A percentile compares a stretch with the other conserved stretches of the same genome.
Conservation (phyloP, 2,888 invertebrate genomes). For the Hypsopygia costalis region DNA sequence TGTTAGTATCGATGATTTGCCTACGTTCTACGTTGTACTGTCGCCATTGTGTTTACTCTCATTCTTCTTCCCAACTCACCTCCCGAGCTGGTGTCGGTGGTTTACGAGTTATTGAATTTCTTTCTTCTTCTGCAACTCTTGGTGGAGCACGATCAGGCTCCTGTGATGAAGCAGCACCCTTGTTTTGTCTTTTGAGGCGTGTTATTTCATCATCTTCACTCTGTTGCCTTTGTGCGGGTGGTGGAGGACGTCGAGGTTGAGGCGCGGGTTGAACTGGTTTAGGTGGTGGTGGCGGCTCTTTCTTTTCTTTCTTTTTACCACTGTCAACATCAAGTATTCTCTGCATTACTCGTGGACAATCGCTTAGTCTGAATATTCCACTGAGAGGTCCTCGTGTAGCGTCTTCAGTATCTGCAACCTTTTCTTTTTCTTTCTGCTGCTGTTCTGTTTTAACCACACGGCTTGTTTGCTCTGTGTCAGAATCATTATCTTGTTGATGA, state of each 20-base stretch:
- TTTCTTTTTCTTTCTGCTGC: slow-evolving; percentile 81
- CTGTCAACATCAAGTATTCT: slow-evolving; percentile 90
- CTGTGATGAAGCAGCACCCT: slow-evolving; percentile 83
- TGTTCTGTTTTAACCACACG: slow-evolving; percentile 85
- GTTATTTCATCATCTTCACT: slow-evolving; percentile 95
- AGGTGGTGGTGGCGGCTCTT: slow-evolving; percentile 80
- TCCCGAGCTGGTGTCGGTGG: slow-evolving; percentile 87
- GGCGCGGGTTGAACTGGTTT: slow-evolving; percentile 80
- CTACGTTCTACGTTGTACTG: slow-evolving; percentile 63
- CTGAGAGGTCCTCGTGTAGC: slow-evolving; percentile 92
- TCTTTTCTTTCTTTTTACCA: slow-evolving; percentile 88
- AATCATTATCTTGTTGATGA: slow-evolving; percentile 87
- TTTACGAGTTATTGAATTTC: slow-evolving; percentile 80
- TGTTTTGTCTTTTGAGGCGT: slow-evolving; percentile 92
- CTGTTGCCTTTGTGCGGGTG: slow-evolving; percentile 86
- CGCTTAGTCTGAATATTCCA: slow-evolving; percentile 92
- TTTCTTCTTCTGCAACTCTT: slow-evolving; percentile 79
- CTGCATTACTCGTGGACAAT: slow-evolving; percentile 94
- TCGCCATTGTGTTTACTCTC: slow-evolving; percentile 47
- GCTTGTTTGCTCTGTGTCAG: slow-evolving; percentile 84
- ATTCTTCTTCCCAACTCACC: slow-evolving; percentile 86
- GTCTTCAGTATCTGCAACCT: slow-evolving; percentile 94
- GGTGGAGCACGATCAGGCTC: slow-evolving; percentile 80
- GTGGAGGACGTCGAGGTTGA: slow-evolving; percentile 76
- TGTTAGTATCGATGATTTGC: slow-evolving; percentile 75